phyloP scores from a whole-genome alignment of 35 echinoderm and acorn worm genomes.

The Stichopus chloronotus region DNA sequence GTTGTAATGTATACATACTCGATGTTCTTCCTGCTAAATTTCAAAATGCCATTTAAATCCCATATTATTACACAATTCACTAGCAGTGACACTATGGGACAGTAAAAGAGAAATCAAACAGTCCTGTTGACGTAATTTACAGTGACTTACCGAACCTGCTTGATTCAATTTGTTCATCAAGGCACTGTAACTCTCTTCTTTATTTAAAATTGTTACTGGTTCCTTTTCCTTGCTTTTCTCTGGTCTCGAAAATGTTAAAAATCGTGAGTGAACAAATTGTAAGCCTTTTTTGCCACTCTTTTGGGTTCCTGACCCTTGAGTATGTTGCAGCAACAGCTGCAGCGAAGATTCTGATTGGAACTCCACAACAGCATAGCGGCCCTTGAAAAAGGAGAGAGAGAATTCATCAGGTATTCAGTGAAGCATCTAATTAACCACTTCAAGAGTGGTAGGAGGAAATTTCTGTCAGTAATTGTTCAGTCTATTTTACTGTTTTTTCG shows the following conservation, averaged over 20 bases:
- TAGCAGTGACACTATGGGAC: too few relatives aligned
- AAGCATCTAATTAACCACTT: too few relatives aligned
- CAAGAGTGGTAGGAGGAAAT: too few relatives aligned
- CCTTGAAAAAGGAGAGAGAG: slow-evolving; percentile 9
- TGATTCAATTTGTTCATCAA: slow-evolving; percentile 34
- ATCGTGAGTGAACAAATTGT: slow-evolving; percentile 37
- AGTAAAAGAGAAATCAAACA: too few relatives aligned
- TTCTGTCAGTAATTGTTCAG: too few relatives aligned
- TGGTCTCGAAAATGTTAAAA: slow-evolving; percentile 41
- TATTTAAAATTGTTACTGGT: slow-evolving; percentile 14
- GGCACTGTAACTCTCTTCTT: neutral
- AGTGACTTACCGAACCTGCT: slow-evolving; percentile 22
- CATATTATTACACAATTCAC: too few relatives aligned
- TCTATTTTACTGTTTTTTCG: too few relatives aligned
- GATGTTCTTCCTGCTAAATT: too few relatives aligned
- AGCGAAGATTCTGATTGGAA: slow-evolving; percentile 57
- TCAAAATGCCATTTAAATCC: too few relatives aligned
- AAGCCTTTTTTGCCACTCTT: neutral
- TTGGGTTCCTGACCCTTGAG: neutral
- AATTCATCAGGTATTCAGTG: too few relatives aligned
- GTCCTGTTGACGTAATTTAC: too few relatives aligned
- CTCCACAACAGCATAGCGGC: slow-evolving; percentile 73
- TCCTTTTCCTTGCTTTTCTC: slow-evolving; percentile 36
- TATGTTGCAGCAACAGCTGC: slow-evolving; percentile 1
- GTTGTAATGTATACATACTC: too few relatives aligned